These are phyloP conservation scores for Cerceris ruficornis DNA, from an alignment of 2,888 invertebrate species.

Conservation along the genomic window DNA sequence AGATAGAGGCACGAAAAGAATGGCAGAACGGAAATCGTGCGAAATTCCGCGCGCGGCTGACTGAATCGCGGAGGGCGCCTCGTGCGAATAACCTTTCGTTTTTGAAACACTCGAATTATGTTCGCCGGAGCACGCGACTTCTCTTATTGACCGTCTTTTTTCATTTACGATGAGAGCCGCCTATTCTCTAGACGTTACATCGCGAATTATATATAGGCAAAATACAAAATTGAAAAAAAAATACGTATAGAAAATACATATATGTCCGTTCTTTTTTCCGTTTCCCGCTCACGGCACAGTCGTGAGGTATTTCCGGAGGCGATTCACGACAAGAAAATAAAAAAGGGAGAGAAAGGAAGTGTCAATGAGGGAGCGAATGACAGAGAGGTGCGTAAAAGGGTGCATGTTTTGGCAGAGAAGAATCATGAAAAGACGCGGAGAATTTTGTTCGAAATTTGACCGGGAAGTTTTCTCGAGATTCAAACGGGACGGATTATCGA, in stretches of 20 bases:
- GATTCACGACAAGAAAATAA: slow-evolving; percentile 54
- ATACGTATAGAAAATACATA: too few species aligned
- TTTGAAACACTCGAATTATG: slow-evolving; percentile 33
- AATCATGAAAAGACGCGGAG: slow-evolving; percentile 19
- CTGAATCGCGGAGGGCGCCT: slow-evolving; percentile 65
- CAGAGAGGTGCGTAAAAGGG: slow-evolving; percentile 2
- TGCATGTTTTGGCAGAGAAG: slow-evolving; percentile 39
- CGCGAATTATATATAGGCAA: slow-evolving; percentile 16
- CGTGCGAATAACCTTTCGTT: slow-evolving; percentile 52
- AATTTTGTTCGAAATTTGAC: too few species aligned
- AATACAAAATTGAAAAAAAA: too few species aligned
- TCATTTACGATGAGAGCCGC: slow-evolving; percentile 59
- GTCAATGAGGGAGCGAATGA: slow-evolving; percentile 10
- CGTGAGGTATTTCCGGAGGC: slow-evolving; percentile 52
- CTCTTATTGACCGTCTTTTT: slow-evolving; percentile 20
- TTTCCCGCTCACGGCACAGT: slow-evolving; percentile 28
- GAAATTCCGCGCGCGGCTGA: slow-evolving; percentile 61
- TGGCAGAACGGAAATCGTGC: slow-evolving; percentile 67
- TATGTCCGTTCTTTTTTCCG: slow-evolving; percentile 31
- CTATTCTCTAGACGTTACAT: slow-evolving; percentile 53
- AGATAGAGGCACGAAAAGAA: slow-evolving; percentile 63
- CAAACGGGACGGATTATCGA: too few species aligned
- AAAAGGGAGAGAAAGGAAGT: slow-evolving; percentile 14
- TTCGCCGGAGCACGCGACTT: slow-evolving; percentile 21
- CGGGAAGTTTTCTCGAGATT: too few species aligned